phyloP scores from a whole-genome alignment of 2,113 vertebrate genomes.

The Girardinichthys multiradiatus region DNA sequence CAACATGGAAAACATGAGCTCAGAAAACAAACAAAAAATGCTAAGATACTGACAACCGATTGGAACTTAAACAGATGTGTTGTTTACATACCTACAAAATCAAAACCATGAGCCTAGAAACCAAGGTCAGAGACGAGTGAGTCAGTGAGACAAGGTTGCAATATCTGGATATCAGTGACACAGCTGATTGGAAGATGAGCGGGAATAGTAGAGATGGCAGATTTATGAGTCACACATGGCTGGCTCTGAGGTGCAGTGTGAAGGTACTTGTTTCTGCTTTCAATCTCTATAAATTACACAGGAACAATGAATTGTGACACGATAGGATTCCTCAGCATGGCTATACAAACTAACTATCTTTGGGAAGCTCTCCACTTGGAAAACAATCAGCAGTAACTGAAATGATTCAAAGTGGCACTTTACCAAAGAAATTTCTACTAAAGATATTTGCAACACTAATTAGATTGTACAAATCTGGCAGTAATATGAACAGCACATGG shows the following conservation, averaged over 20 bases:
- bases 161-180: conserved; percentile 7
- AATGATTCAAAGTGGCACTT: not conserved
- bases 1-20: conserved; percentile 75
- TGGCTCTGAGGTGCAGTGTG: not conserved
- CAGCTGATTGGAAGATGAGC: conserved; percentile 26
- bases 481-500: not conserved
- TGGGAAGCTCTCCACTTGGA: not conserved
- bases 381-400: not conserved
- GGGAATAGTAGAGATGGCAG: conserved; percentile 4
- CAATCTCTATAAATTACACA: not conserved
- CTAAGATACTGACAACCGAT: conserved; percentile 41
- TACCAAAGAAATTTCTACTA: no score
- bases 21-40: conserved; percentile 57
- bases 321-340: not conserved
- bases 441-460: not conserved
- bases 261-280: conserved; percentile 21
- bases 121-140: conserved; percentile 35
- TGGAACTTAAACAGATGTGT: conserved; percentile 24
- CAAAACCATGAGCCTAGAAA: conserved; percentile 38
- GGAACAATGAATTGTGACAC: not conserved
- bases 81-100: conserved; percentile 47
- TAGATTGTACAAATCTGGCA: not conserved
- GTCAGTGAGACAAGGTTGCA: conserved; percentile 22
- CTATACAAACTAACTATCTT: not conserved
- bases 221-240: conserved; percentile 12